Conservation (phyloP, 1,140 invertebrate genomes). For the Carposina sasakii region DNA sequence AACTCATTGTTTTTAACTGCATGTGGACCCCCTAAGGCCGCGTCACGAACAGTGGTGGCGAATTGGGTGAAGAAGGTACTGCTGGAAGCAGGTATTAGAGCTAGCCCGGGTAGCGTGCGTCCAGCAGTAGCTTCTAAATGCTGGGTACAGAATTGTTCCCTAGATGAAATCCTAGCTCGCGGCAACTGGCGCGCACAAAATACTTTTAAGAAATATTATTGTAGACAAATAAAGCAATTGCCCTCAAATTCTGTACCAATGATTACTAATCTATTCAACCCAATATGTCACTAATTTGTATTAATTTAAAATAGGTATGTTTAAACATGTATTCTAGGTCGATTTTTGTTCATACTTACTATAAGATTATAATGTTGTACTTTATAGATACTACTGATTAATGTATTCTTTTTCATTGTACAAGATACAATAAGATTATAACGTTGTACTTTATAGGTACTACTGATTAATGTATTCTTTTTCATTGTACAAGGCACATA, state of each 20-base stretch:
- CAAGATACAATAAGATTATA: no score
- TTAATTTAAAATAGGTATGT: no score
- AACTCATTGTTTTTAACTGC: neutral
- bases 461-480: no score
- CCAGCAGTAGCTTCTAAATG: conserved; percentile 27
- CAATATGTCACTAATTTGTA: no score
- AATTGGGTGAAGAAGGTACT: neutral
- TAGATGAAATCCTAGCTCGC: conserved; percentile 26
- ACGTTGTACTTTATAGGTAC: no score
- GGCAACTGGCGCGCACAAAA: conserved; percentile 30
- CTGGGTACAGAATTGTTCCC: conserved; percentile 18
- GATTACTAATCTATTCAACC: neutral
- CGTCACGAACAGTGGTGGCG: neutral
- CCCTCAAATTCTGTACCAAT: neutral
- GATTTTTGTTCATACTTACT: no score
- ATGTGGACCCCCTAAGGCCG: neutral
- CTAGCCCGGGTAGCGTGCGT: conserved; percentile 25
- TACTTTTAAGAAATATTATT: conserved; percentile 29
- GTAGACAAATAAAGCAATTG: conserved; percentile 22
- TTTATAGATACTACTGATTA: no score
- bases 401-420: no score
- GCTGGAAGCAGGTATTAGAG: neutral
- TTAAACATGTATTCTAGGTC: no score
- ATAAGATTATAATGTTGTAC: no score
- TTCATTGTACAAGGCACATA: no score